These are phyloP conservation scores for Scolopax mira DNA, from an alignment of 2,113 vertebrate species.

Conservation along the genomic window DNA sequence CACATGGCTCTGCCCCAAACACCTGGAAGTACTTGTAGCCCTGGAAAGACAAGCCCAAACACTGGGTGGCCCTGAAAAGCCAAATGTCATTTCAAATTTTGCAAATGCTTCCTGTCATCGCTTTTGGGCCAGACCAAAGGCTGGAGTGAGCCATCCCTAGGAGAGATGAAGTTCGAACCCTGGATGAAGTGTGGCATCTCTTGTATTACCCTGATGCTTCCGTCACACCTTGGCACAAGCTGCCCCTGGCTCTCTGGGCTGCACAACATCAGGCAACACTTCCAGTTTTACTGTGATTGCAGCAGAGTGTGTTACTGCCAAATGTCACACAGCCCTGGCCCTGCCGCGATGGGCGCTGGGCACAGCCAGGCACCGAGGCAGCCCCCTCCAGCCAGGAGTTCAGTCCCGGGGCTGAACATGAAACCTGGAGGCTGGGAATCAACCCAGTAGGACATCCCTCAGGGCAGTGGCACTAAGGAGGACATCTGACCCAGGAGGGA, in stretches of 20 bases:
- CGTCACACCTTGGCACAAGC: accelerated
- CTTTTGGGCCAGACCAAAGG: neutral
- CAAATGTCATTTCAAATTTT: slow-evolving; percentile 19
- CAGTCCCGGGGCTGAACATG: neutral
- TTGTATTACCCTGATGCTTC: neutral
- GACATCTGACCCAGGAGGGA: neutral
- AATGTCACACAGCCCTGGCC: accelerated
- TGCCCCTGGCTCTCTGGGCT: neutral
- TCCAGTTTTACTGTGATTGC: neutral
- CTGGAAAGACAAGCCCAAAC: slow-evolving; percentile 4
- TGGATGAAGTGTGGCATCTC: neutral
- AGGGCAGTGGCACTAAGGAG: neutral
- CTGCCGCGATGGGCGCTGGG: accelerated
- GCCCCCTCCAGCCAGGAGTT: neutral
- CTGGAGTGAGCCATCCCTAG: neutral
- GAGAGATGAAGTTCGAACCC: neutral
- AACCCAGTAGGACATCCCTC: neutral
- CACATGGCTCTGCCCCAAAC: slow-evolving; percentile 34
- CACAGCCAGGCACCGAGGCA: neutral
- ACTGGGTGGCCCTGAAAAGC: slow-evolving; percentile 14
- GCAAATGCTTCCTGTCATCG: neutral
- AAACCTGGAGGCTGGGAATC: neutral
- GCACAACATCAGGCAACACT: neutral
- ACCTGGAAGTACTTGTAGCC: slow-evolving; percentile 37
- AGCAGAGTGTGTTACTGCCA: neutral